Evolutionary conservation across 2,888 invertebrate genomes (phyloP), one percentile per base, ranked within the genome.

Genomic region (Strigamia transsilvanica): DNA sequence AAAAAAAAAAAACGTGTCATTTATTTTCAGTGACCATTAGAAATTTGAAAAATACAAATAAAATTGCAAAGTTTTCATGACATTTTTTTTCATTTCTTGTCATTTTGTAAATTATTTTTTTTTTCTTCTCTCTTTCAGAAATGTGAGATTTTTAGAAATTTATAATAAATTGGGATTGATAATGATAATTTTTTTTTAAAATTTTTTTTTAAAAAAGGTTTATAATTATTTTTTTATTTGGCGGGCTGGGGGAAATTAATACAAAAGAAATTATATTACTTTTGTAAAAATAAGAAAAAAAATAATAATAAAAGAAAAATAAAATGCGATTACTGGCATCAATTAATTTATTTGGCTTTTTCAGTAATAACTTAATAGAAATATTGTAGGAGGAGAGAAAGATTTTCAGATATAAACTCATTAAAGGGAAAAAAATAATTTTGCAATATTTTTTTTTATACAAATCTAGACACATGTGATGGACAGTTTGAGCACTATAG

Each of bases 21-120:
- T 73, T 73, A 73, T 73, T 73, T 73, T 73, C 73, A 73, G 73
- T 73, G 73, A 73, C 73, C 73, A 73, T 73, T 73, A 73, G 73
- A 73, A 73, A 73, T 73, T 73, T 73, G 23, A 73, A 73, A 38
- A 73, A 73, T 73, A 73, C 73, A 73, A 73, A 73, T 73, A 73
- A 73, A 73, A 73, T 73, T 73, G 73, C 73, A 73, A 73, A 73
- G 27, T 73, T 66, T 15, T 38, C 3, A 73, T 32, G 73, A 73
- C 73, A 73, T 32, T 32, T 73, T 32, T 15, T 73, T n/a, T 73
- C 12, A 23, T 21, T 73, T 73, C n/a, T 73, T 73, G 73, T 73
- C 73, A 73, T 73, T 73, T 73, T 46, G 46, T n/a, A 46, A 46
- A n/a, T 46, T 46, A n/a, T 46, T 46, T 46, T 46, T 46, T 46